phyloP scores from a whole-genome alignment of 1,140 invertebrate species.

The Leptinotarsa defecta region DNA sequence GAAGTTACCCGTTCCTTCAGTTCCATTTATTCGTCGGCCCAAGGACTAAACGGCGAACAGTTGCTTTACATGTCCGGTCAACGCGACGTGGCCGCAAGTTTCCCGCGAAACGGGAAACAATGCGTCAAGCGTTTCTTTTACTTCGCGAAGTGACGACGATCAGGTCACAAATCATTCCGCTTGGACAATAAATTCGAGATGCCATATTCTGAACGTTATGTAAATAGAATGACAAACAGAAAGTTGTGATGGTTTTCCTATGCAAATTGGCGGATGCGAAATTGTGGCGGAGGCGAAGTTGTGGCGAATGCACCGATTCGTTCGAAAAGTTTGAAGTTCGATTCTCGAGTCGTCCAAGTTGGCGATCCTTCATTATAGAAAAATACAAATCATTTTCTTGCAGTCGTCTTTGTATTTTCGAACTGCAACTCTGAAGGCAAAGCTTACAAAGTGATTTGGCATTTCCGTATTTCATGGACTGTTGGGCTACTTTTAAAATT shows the following conservation, averaged over 20 bases:
- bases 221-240: constrained; percentile 13
- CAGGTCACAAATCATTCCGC: constrained; percentile 31
- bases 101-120: constrained; percentile 36
- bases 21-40: background rate
- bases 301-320: background rate
- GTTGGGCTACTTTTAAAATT: too few relatives aligned
- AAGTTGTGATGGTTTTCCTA: constrained; percentile 17
- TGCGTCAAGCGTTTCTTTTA: constrained; percentile 38
- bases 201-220: constrained; percentile 20
- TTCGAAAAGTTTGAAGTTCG: too few relatives aligned
- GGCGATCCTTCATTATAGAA: too few relatives aligned
- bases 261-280: constrained; percentile 22
- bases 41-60: constrained; percentile 1
- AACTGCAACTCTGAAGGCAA: too few relatives aligned
- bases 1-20: too few relatives aligned
- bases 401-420: too few relatives aligned
- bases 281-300: constrained; percentile 4
- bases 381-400: too few relatives aligned
- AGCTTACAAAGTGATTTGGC: too few relatives aligned
- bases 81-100: constrained; percentile 27
- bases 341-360: too few relatives aligned
- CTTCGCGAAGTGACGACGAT: constrained; percentile 31
- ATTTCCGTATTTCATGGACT: too few relatives aligned
- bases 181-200: constrained; percentile 30
- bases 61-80: constrained; percentile 22